Evolutionary conservation across 2,888 invertebrate genomes (phyloP).

Genomic region (Drosophila demipolita): DNA sequence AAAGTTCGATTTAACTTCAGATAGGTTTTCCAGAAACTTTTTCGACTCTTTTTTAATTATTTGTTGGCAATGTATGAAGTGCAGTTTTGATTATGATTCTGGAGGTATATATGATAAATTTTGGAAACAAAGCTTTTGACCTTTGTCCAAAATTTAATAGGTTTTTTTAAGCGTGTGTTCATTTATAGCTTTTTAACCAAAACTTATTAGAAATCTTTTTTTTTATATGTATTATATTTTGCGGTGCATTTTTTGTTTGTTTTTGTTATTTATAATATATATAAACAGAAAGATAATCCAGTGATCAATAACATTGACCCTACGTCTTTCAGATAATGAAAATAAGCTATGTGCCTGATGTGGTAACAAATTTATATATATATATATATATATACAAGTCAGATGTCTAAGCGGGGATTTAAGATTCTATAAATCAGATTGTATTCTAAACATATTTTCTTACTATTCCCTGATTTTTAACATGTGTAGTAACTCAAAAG

Average conservation of each 20-base stretch:
- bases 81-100: background rate
- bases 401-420: background rate
- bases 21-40: background rate
- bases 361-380: background rate
- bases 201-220: background rate
- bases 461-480: background rate
- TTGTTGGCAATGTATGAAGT: background rate
- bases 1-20: background rate
- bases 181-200: background rate
- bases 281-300: background rate
- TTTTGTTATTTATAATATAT: slow-evolving; percentile 4
- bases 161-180: background rate
- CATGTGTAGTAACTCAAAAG: background rate
- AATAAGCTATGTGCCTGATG: background rate
- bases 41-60: background rate
- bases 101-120: background rate
- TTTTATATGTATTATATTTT: background rate
- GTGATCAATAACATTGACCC: slow-evolving; percentile 39
- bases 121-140: background rate
- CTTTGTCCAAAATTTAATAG: background rate
- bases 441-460: background rate
- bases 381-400: background rate
- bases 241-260: slow-evolving; percentile 13
- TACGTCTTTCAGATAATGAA: slow-evolving; percentile 29
- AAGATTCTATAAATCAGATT: background rate